Evolutionary conservation across 2,797 vertebrate species (phyloP).

Genomic region (Austrolebias charrua): DNA sequence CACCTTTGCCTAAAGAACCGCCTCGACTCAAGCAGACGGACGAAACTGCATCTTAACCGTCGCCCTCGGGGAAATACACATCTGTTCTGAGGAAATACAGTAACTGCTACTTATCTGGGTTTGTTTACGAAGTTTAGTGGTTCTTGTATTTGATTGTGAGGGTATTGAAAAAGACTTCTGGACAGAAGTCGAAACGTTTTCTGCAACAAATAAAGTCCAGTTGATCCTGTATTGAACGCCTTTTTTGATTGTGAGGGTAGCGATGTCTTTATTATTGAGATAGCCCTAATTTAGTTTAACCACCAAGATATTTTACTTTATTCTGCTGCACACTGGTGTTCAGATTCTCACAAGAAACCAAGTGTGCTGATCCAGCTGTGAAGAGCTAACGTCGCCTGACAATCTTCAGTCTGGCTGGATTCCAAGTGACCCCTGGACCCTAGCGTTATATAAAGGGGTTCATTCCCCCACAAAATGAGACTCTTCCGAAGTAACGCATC

Average conservation of each 20-base stretch:
- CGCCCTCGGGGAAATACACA: constrained; percentile 9
- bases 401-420: background rate
- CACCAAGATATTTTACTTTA: constrained; percentile 1
- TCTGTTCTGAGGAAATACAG: constrained; percentile 15
- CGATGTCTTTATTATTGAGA: constrained; percentile 18
- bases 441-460: background rate
- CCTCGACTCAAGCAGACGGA: constrained; percentile 25
- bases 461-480: background rate
- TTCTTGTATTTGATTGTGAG: constrained; percentile 27
- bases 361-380: no score
- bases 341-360: background rate
- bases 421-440: no score
- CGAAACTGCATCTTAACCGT: constrained; percentile 25
- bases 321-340: constrained; percentile 5
- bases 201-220: no score
- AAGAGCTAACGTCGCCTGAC: no score
- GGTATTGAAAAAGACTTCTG: no score
- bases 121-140: constrained; percentile 23
- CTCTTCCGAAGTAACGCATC: no score
- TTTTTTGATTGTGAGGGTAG: constrained; percentile 14
- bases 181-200: no score
- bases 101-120: constrained; percentile 9
- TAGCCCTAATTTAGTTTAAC: constrained; percentile 13
- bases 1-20: constrained; percentile 36
- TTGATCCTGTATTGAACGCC: no score